Base-by-base conservation (phyloP, 2,797 vertebrate genomes). In the Morus bassanus region DNA sequence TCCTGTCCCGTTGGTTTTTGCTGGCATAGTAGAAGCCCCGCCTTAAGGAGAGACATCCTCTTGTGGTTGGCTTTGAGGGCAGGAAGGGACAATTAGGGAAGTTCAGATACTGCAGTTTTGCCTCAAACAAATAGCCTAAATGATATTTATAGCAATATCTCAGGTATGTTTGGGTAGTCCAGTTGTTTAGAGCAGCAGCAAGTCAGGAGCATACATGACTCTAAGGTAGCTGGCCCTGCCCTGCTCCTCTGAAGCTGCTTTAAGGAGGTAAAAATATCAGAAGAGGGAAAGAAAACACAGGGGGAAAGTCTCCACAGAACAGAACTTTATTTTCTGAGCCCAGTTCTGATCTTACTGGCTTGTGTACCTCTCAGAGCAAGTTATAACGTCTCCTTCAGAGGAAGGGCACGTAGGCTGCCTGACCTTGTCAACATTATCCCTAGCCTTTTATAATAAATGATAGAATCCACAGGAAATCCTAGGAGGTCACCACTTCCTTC, bases 401-500 rank as follows among this genome's bases (percentile, higher is more conserved):
- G 45, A 83, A 23, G 50, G 72, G 37, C 64, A 51, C 1, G 2
- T 2, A 10, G 53, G 56, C 87, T 80, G 56, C 68, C 70, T 94
- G 77, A 68, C 69, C 48, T 51, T 85, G 59, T 57, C 82, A 75
- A 28, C n/a, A 4, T 89, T 72, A 59, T 76, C 80, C 70, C 41
- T 53, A 77, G 79, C 45, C 73, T 90, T 92, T 78, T 54, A 5
- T 41, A 88, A 93, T 72, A 73, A 69, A 61, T 16, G 11, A 37
- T 65, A 68, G 85, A 73, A 68, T 56, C 33, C 85, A 85, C 81
- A 93, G 95, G 95, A 96, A 96, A 93, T 89, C 81, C 86, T 90
- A 86, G 70, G 95, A 93, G 64, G 85, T 88, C 64, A 83, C 95
- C 46, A 22, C 87, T 97, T 97, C 92, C 96, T 97, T 97, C 78